These are phyloP conservation scores for Tetrapedia diversipes DNA, from an alignment of 2,888 invertebrate species.

Conservation along the genomic window DNA sequence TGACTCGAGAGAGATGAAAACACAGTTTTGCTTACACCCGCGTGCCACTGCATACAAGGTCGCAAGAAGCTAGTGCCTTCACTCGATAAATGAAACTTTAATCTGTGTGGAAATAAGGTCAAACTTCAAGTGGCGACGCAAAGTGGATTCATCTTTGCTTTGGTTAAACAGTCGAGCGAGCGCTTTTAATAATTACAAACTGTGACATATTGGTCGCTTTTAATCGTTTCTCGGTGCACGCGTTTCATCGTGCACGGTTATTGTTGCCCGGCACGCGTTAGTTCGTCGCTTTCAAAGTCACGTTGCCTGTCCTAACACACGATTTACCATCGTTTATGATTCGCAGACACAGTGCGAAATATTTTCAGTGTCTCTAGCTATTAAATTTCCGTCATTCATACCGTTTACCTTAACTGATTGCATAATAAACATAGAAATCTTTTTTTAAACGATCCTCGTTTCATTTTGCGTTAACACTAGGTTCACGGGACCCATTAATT, in stretches of 20 bases:
- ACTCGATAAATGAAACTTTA: conserved; percentile 57
- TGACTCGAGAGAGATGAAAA: conserved; percentile 20
- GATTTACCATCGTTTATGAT: not conserved
- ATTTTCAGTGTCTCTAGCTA: too few relatives aligned
- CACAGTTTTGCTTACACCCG: conserved; percentile 13
- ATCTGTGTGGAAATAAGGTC: conserved; percentile 58
- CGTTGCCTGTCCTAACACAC: not conserved
- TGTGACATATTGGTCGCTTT: conserved; percentile 39
- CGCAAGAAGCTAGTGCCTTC: conserved; percentile 37
- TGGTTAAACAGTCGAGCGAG: conserved; percentile 42
- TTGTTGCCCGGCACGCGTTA: not conserved
- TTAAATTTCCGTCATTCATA: not conserved
- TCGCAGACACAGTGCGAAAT: not conserved
- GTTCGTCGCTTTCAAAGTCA: not conserved
- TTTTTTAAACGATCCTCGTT: too few relatives aligned
- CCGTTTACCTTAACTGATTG: too few relatives aligned
- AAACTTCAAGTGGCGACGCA: conserved; percentile 40
- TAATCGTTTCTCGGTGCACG: conserved; percentile 27
- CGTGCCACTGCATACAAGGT: conserved; percentile 38
- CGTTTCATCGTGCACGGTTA: not conserved
- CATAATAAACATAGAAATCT: not conserved
- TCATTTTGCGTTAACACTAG: too few relatives aligned
- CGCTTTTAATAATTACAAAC: conserved; percentile 49
- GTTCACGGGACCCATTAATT: too few relatives aligned
- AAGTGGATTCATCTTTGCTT: conserved; percentile 52